Evolutionary conservation across 2,113 vertebrate species (phyloP).

Genomic region (Meriones unguiculatus): DNA sequence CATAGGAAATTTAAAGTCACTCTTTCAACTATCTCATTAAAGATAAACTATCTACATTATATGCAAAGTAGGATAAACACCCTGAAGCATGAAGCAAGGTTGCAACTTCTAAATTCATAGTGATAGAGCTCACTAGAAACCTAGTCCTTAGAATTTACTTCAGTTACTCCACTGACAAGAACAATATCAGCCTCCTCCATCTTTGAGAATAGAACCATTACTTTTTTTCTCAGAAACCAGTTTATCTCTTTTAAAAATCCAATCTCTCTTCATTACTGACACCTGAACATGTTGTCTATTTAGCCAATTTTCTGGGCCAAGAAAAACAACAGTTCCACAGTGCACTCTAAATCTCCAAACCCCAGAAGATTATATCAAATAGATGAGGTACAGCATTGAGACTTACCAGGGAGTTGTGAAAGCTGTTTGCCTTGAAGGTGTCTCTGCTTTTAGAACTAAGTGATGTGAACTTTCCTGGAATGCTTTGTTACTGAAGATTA

Average conservation of each 20-base stretch:
- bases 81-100: not conserved
- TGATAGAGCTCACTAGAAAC: slow-evolving; percentile 11
- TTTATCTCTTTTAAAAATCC: slow-evolving; percentile 63
- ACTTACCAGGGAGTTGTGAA: slow-evolving; percentile 37
- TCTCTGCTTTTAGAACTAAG: slow-evolving; percentile 51
- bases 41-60: not conserved
- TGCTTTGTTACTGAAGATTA: slow-evolving; percentile 4
- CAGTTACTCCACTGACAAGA: slow-evolving; percentile 62
- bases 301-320: slow-evolving; percentile 68
- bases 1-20: not conserved
- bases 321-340: slow-evolving; percentile 58
- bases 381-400: slow-evolving; percentile 49
- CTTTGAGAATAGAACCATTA: slow-evolving; percentile 54
- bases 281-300: slow-evolving; percentile 73
- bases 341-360: slow-evolving; percentile 61
- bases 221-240: slow-evolving; percentile 55
- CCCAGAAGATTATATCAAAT: slow-evolving; percentile 58
- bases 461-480: slow-evolving; percentile 31
- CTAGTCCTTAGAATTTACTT: slow-evolving; percentile 38
- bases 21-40: not conserved
- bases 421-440: slow-evolving; percentile 48
- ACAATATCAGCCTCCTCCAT: slow-evolving; percentile 43
- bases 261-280: slow-evolving; percentile 71
- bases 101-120: not conserved
- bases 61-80: not conserved